Percentiles rank a stretch among this genome's conserved stretches.
Evolutionary conservation across 1,140 invertebrate species (phyloP).

Genomic region (Drosophila nikananu): DNA sequence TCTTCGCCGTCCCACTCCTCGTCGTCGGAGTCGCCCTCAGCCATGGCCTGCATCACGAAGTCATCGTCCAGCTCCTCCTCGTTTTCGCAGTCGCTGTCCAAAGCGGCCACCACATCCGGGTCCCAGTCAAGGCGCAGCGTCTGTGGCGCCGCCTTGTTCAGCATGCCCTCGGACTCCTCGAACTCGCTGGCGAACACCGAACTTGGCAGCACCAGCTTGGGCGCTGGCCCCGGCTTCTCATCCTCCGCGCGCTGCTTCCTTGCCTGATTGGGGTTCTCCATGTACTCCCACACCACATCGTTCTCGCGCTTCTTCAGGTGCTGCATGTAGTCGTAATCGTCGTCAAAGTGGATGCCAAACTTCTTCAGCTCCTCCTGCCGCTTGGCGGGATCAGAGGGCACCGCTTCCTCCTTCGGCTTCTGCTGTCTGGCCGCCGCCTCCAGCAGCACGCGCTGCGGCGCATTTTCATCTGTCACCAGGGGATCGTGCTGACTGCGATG

Average conservation of each 20-base stretch:
- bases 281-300: constrained; percentile 83
- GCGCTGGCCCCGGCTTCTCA: constrained; percentile 42
- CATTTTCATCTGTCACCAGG: constrained; percentile 93
- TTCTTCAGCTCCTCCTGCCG: constrained; percentile 92
- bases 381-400: constrained; percentile 85
- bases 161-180: constrained; percentile 94
- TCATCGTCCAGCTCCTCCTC: constrained; percentile 96
- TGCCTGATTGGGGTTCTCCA: constrained; percentile 78
- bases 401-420: constrained; percentile 37
- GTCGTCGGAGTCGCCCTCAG: constrained; percentile 85
- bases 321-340: constrained; percentile 98
- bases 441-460: constrained; percentile 94
- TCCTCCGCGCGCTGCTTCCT: constrained; percentile 57
- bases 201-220: constrained; percentile 88
- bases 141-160: constrained; percentile 94
- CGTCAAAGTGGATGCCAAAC: constrained; percentile 98
- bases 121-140: constrained; percentile 93
- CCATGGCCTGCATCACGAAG: constrained; percentile 93
- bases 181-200: constrained; percentile 96
- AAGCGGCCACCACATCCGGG: constrained; percentile 95
- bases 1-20: constrained; percentile 86
- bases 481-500: constrained; percentile 97
- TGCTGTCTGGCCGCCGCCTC: constrained; percentile 67
- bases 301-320: constrained; percentile 91
- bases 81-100: constrained; percentile 96